Evolutionary conservation across 2,113 vertebrate species (phyloP).

Genomic region (Vulpes lagopus): DNA sequence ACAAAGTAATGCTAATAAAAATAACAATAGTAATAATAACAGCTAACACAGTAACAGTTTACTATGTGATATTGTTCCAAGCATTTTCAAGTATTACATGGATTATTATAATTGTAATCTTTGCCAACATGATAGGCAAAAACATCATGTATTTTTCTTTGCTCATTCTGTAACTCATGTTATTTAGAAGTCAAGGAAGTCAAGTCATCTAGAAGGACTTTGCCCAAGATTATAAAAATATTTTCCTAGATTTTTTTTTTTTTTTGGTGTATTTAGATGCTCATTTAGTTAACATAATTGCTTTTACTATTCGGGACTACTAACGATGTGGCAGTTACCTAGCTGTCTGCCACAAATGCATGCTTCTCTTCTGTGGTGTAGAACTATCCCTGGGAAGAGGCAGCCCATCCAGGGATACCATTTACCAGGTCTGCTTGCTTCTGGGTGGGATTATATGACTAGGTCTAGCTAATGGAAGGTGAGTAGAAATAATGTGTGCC

Average conservation of each 20-base stretch:
- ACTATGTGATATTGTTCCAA: background rate
- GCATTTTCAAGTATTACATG: background rate
- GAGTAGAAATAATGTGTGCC: background rate
- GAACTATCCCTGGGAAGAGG: background rate
- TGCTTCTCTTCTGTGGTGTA: background rate
- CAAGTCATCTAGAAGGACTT: background rate
- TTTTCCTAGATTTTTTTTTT: background rate
- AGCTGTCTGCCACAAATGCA: background rate
- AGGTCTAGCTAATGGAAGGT: background rate
- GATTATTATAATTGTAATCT: background rate
- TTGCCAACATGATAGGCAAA: constrained; percentile 13
- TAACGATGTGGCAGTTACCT: background rate
- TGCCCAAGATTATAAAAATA: background rate
- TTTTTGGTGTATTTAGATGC: background rate
- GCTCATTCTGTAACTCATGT: background rate
- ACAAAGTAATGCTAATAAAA: background rate
- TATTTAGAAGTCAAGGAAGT: background rate
- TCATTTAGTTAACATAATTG: background rate
- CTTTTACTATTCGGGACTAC: background rate
- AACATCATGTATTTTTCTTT: background rate
- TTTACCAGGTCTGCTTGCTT: background rate
- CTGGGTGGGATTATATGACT: background rate
- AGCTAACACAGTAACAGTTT: background rate
- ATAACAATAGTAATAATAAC: background rate
- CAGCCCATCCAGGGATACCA: background rate